Conservation (phyloP, 2,888 invertebrate genomes). For the Magallana nippona region DNA sequence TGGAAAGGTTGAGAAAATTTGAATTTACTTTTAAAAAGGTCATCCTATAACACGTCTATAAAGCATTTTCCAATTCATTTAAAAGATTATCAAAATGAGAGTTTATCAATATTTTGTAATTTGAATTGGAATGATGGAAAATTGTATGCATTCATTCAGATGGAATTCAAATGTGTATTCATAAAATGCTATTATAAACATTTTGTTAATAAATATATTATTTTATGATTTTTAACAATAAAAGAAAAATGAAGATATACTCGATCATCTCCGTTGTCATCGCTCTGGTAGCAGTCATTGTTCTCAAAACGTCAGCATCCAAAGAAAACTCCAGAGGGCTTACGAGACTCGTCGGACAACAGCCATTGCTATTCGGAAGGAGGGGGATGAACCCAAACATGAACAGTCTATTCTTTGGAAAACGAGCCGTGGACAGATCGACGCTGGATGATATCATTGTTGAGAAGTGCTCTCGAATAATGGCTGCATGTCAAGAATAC, state of each 20-base stretch:
- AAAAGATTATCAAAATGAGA: no score
- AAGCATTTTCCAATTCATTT: no score
- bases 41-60: no score
- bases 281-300: background rate
- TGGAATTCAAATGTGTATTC: no score
- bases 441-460: slow-evolving; percentile 41
- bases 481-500: slow-evolving; percentile 37
- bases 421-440: slow-evolving; percentile 54
- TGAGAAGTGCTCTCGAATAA: slow-evolving; percentile 30
- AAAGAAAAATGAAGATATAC: slow-evolving; percentile 25
- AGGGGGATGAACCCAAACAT: slow-evolving; percentile 72
- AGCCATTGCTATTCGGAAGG: slow-evolving; percentile 68
- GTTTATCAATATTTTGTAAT: no score
- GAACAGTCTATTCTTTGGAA: slow-evolving; percentile 75
- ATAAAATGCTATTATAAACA: no score
- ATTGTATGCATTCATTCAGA: no score
- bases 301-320: background rate
- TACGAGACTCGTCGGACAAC: slow-evolving; percentile 60
- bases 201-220: no score
- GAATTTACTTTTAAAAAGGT: no score
- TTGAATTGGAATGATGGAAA: no score
- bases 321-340: slow-evolving; percentile 48
- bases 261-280: background rate
- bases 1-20: no score
- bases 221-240: background rate